Evolutionary conservation across 1,140 invertebrate genomes (phyloP).

Genomic region (Argopecten irradians): DNA sequence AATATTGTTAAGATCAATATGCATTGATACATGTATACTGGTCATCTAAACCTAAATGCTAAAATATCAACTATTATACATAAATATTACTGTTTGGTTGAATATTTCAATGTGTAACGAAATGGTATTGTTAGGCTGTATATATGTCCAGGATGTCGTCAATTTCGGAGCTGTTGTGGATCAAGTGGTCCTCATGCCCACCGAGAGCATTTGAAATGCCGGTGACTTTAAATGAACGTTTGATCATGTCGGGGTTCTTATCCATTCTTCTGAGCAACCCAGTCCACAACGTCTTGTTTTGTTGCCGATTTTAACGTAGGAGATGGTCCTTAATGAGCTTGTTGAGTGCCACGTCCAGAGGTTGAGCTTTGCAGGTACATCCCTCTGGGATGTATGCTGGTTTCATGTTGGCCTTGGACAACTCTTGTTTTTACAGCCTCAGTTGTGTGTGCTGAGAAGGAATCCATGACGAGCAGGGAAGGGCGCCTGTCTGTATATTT

Average conservation of each 20-base stretch:
- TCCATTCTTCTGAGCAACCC: slow-evolving; percentile 56
- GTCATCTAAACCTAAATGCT: no score
- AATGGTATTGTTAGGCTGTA: no score
- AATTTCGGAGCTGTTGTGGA: no score
- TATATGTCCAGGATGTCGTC: no score
- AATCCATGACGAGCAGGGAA: slow-evolving; percentile 53
- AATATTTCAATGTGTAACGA: no score
- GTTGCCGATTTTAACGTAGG: no score
- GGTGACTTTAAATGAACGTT: slow-evolving; percentile 51
- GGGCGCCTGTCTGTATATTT: slow-evolving; percentile 28
- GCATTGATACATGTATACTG: no score
- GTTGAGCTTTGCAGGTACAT: slow-evolving; percentile 64
- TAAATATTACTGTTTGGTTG: no score
- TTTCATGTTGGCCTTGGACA: slow-evolving; percentile 18
- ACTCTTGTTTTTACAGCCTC: slow-evolving; percentile 32
- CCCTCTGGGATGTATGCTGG: slow-evolving; percentile 56
- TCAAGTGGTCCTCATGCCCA: slow-evolving; percentile 50
- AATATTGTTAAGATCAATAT: no score
- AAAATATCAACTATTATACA: no score
- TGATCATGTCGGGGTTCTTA: slow-evolving; percentile 40
- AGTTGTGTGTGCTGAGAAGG: slow-evolving; percentile 45
- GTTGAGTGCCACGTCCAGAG: slow-evolving; percentile 67
- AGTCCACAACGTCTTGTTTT: no score
- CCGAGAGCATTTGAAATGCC: slow-evolving; percentile 50
- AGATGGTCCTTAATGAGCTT: slow-evolving; percentile 64